Evolutionary conservation across 2,888 invertebrate genomes (phyloP), one percentile per base, ranked within the genome.

Genomic region (Thymelicus sylvestris): DNA sequence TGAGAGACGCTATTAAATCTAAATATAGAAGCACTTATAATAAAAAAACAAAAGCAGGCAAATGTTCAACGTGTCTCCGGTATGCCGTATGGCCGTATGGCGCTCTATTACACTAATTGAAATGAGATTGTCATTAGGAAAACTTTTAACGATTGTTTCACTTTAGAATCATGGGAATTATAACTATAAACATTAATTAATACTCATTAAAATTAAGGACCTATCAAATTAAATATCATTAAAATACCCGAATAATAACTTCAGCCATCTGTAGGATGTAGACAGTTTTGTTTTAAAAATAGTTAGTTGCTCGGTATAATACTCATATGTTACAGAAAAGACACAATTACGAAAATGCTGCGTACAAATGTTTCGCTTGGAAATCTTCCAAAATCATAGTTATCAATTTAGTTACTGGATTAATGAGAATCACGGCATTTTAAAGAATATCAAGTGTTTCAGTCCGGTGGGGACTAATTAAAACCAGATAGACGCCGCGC

Each of bases 351-450:
- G 84, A 89, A 91, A 91, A 90, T 81, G 83, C 82, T 80, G 79
- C 79, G 81, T 86, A 87, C 85, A 85, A 86, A 84, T 86, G 87
- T 89, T 88, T 86, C 84, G 80, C 84, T 93, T 93, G 93, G 93
- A 92, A 80, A 82, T 82, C 87, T 80, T 92, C 93, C 93, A 93
- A 92, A 87, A 81, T 82, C 81, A 83, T 82, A 74, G 85, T 86
- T 88, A 87, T 86, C 87, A 88, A 84, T 81, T 86, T 90, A 86
- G 87, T 86, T 86, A 83, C 81, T 84, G 87, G 86, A 91, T 92
- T 92, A 90, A 90, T 89, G 84, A 89, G 88, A 88, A 86, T 82
- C 67, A 41, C 70, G 66, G 63, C 69, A 74, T 74, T 75, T 73
- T 72, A 39, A 64, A 71, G 39, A 71, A 68, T 64, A 64, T 68